phyloP scores from a whole-genome alignment of 2,888 invertebrate genomes.

The Pandemis heparana region DNA sequence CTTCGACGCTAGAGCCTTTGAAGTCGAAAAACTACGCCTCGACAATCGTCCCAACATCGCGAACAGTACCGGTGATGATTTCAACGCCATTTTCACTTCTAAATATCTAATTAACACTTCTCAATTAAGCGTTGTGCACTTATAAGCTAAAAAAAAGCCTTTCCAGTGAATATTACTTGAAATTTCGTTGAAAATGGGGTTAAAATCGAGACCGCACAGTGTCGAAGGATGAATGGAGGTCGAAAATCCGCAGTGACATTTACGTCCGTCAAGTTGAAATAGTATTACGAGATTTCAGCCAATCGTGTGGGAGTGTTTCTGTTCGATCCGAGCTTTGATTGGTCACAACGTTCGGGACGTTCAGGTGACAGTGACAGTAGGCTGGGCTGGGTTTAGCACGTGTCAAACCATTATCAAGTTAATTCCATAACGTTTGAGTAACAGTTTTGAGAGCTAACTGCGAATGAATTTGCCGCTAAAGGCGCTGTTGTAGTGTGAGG shows the following conservation, averaged over 20 bases:
- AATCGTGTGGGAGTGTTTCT: slow-evolving; percentile 9
- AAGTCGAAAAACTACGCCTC: slow-evolving; percentile 76
- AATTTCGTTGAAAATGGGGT: slow-evolving; percentile 63
- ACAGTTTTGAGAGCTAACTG: not conserved
- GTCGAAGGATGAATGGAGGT: slow-evolving; percentile 83
- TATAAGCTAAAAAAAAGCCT: slow-evolving; percentile 51
- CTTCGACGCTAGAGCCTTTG: slow-evolving; percentile 75
- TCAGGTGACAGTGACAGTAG: slow-evolving; percentile 8
- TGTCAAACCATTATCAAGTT: slow-evolving; percentile 17
- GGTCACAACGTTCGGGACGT: not conserved
- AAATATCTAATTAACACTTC: slow-evolving; percentile 51
- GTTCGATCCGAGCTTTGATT: slow-evolving; percentile 2
- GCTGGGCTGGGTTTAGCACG: slow-evolving; percentile 14
- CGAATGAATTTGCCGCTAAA: no score
- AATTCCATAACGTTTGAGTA: slow-evolving; percentile 3
- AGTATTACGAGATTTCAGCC: not conserved
- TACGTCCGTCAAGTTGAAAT: not conserved
- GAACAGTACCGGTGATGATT: slow-evolving; percentile 76
- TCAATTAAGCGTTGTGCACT: slow-evolving; percentile 54
- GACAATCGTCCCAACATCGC: slow-evolving; percentile 66
- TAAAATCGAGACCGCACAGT: slow-evolving; percentile 61
- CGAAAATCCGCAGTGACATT: slow-evolving; percentile 52
- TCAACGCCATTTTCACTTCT: slow-evolving; percentile 77
- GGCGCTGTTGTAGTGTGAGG: not conserved
- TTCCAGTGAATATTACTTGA: slow-evolving; percentile 50